These are phyloP conservation scores for Sisor rabdophorus DNA, from an alignment of 2,113 vertebrate genomes.

Conservation along the genomic window DNA sequence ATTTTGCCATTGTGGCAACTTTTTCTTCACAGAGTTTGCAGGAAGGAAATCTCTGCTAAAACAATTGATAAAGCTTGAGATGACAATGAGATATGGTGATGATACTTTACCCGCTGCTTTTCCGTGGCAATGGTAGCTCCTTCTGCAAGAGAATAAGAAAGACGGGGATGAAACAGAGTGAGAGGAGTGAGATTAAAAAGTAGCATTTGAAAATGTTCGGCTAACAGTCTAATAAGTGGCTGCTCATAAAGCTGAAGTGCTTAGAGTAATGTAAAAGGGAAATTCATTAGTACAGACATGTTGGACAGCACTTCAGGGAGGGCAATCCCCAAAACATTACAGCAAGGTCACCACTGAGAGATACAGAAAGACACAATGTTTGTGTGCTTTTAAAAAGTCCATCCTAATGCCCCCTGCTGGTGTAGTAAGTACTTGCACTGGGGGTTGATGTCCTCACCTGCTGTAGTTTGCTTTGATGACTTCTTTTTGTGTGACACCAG, in stretches of 20 bases:
- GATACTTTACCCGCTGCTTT: conserved; percentile 43
- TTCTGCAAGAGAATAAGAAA: conserved; percentile 43
- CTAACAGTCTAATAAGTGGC: conserved; percentile 25
- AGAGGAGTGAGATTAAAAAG: conserved; percentile 17
- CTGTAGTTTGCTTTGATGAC: conserved; percentile 44
- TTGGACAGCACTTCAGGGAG: conserved; percentile 42
- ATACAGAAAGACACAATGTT: background rate
- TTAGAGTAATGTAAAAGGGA: conserved; percentile 20
- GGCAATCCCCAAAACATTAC: conserved; percentile 43
- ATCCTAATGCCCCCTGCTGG: conserved; percentile 33
- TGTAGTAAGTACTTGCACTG: conserved; percentile 12
- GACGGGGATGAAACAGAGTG: background rate
- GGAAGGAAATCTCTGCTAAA: background rate
- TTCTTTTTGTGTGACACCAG: conserved; percentile 43
- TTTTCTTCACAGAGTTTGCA: background rate
- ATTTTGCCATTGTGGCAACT: background rate
- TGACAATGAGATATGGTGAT: background rate
- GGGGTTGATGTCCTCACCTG: conserved; percentile 43
- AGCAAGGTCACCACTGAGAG: conserved; percentile 23
- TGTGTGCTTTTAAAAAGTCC: background rate
- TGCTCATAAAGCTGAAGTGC: conserved; percentile 26
- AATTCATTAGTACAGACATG: conserved; percentile 34
- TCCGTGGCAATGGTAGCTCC: conserved; percentile 43
- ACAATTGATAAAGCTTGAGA: background rate
- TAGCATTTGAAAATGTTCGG: background rate